Evolutionary conservation across 2,797 vertebrate species (phyloP), one percentile per base, ranked within the genome.

Genomic region (Knipowitschia caucasica): DNA sequence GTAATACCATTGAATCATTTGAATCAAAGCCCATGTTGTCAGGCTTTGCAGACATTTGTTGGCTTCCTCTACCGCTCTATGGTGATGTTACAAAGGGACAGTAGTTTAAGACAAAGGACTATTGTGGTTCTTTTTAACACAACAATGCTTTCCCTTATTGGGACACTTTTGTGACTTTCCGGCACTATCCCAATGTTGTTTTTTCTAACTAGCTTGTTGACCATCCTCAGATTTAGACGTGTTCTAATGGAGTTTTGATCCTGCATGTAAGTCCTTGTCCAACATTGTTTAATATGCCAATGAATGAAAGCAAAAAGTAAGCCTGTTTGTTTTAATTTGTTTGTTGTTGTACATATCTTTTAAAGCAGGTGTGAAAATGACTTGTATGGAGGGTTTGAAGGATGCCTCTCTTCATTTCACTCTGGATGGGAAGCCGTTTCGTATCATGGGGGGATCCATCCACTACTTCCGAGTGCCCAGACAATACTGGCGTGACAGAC

Each of bases 381-480:
- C 69, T 2, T 81, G 81, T 9, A 53, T 50, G 4, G 52, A 86
- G 14, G 94, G 95, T 35, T 74, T 97, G 71, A 86, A 84, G 72
- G 86, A 87, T 1, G 66, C 81, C 29, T 59, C 64, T 0, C 82
- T 87, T 0, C 76, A 92, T 57, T 96, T 97, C 84, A 87, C 90
- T 1, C 85, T 98, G 75, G 89, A 91, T 2, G 86, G 88, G 8
- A 81, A 84, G 56, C 84, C 91, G 0, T 89, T 95, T 67, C 87
- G 80, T 40, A 90, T 98, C 11, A 81, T 94, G 0, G 93, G 94
- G 8, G 95, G 95, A 1, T 97, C 95, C 0, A 70, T 95, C 71
- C 95, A 96, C 84, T 96, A 96, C 46, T 98, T 98, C 79, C 87
- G 94, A 10, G 90, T 96, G 35, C 94, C 94, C 54, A 83, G 80